Evolutionary conservation across 2,888 invertebrate genomes (phyloP).

Genomic region (Biston stratarius): DNA sequence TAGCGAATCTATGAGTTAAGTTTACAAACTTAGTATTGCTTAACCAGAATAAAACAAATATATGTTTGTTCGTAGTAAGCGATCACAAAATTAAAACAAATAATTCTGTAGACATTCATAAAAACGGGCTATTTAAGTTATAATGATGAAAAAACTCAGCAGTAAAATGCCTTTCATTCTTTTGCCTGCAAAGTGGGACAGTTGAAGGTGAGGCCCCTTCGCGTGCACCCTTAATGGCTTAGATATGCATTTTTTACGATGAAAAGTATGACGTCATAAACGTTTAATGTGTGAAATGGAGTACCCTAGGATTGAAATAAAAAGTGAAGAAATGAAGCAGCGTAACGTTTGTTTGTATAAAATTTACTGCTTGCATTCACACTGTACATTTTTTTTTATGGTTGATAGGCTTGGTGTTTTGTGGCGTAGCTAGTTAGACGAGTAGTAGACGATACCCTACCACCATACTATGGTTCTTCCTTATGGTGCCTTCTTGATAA

Average conservation of each 20-base stretch:
- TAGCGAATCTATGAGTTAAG: too few species aligned
- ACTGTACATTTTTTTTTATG: too few species aligned
- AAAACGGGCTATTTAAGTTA: neutral
- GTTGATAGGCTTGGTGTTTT: too few species aligned
- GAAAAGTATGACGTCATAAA: slow-evolving; percentile 55
- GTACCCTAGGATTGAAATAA: slow-evolving; percentile 21
- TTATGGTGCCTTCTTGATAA: too few species aligned
- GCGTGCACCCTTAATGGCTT: slow-evolving; percentile 55
- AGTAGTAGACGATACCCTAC: too few species aligned
- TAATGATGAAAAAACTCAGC: slow-evolving; percentile 30
- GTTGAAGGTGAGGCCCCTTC: slow-evolving; percentile 31
- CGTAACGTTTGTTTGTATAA: neutral
- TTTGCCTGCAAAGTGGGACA: slow-evolving; percentile 36
- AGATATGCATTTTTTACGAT: slow-evolving; percentile 61
- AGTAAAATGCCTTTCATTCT: slow-evolving; percentile 42
- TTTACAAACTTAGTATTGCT: too few species aligned
- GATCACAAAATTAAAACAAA: too few species aligned
- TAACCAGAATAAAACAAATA: too few species aligned
- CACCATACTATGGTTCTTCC: too few species aligned
- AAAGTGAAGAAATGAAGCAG: neutral
- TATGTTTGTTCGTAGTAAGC: neutral
- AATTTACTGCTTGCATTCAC: neutral
- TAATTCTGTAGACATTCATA: neutral
- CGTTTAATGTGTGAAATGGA: slow-evolving; percentile 48
- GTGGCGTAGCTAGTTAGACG: too few species aligned